Base-by-base conservation (phyloP, 1,140 invertebrate genomes). In the Aphaenogaster floridana region DNA sequence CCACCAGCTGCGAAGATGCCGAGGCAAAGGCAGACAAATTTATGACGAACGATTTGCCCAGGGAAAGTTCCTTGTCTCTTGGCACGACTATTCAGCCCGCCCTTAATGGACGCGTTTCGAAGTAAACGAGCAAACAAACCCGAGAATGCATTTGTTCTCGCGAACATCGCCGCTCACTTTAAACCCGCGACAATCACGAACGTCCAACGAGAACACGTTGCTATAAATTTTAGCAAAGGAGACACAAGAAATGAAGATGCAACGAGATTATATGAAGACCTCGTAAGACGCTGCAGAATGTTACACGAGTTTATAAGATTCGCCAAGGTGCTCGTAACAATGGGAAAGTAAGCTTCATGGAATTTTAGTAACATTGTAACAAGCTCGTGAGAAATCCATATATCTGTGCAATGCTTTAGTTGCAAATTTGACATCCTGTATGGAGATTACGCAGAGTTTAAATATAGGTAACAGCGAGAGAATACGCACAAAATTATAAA, bases 41-140 rank as follows among this genome's bases (percentile, higher is more conserved):
- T 94, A 94, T 93, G 92, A 92, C 89, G 85, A 92, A 91, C 93
- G 91, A 94, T 95, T 94, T 93, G 91, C 94, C 91, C 87, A 52
- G 83, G 64, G 89, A 93, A 94, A 88, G 85, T 94, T 93, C 59
- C 21, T 66, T 88, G 74, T 91, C 81, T 89, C 85, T 91, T 90
- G 89, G 87, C 72, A 83, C 83, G 59, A 59, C 84, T 64, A 61
- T 52, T 76, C 79, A 76, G 57, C 63, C 48, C 13, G 2, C 21
- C 68, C 61, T 88, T 94, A 94, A 94, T 93, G 92, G 91, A 90
- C 87, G 89, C 90, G 90, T 88, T 89, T 91, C 90, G 91, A 93
- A 93, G 93, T 94, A 81, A 93, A 94, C 86, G 93, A 94, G 92
- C 88, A 92, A 93, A 92, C 89, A 91, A 93, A 92, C 93, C 71